Evolutionary conservation across 2,888 invertebrate genomes (phyloP).

Genomic region (Ormyrus labotus): DNA sequence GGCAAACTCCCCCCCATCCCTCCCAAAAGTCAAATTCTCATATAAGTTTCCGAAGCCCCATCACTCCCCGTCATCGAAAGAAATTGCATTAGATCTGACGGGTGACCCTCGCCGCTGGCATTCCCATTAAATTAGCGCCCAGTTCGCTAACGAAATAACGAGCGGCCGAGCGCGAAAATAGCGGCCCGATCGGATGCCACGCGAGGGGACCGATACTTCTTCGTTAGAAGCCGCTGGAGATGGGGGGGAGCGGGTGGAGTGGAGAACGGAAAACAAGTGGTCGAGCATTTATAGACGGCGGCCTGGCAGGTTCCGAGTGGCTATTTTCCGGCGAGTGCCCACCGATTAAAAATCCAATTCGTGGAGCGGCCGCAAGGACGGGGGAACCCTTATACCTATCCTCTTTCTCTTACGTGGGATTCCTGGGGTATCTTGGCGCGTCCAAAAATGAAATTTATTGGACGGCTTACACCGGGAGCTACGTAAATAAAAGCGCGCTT

Average conservation of each 20-base stretch:
- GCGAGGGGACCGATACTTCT: constrained; percentile 30
- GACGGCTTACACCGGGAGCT: not conserved
- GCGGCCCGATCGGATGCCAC: constrained; percentile 5
- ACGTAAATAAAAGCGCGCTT: not conserved
- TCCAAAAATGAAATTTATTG: constrained; percentile 11
- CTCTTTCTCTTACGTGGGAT: constrained; percentile 10
- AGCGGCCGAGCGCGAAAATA: constrained; percentile 46
- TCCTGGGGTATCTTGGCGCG: not conserved
- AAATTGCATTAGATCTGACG: constrained; percentile 40
- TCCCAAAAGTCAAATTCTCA: not conserved
- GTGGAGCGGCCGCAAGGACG: constrained; percentile 21
- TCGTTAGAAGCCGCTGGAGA: constrained; percentile 23
- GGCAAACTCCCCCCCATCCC: too few relatives aligned
- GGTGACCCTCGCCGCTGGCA: constrained; percentile 14
- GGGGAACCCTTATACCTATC: constrained; percentile 40
- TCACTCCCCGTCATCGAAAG: not conserved
- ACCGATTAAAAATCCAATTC: constrained; percentile 75
- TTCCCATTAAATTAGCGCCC: constrained; percentile 51
- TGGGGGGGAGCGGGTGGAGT: constrained; percentile 5
- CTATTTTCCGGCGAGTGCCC: constrained; percentile 75
- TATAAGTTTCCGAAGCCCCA: constrained; percentile 10
- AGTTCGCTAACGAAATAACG: constrained; percentile 42
- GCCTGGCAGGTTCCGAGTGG: constrained; percentile 67
- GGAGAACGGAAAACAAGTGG: constrained; percentile 66
- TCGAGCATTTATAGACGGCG: constrained; percentile 69